Conservation (phyloP, 2,888 invertebrate genomes). For the Sminthurides aquaticus region DNA sequence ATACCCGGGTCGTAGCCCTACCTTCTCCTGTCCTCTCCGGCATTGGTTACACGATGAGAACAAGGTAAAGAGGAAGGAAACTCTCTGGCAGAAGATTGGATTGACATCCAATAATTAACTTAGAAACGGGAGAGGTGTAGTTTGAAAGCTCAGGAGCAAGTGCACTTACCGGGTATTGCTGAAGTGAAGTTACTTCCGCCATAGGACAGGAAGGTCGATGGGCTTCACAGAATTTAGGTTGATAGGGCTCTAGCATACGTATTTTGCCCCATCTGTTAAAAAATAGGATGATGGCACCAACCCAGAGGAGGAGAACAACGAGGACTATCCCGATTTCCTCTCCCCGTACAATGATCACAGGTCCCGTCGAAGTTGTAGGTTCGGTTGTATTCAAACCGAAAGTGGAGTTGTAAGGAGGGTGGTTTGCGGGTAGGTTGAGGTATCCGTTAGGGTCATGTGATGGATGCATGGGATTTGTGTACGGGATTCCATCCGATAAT, state of each 20-base stretch:
- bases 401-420: neutral
- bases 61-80: no score
- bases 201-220: conserved; percentile 64
- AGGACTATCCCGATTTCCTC: conserved; percentile 79
- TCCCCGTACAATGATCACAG: conserved; percentile 59
- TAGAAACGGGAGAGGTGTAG: no score
- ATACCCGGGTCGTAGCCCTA: no score
- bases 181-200: conserved; percentile 39
- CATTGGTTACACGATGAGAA: no score
- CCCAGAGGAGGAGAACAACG: conserved; percentile 77
- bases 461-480: neutral
- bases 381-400: conserved; percentile 3
- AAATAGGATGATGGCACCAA: conserved; percentile 79
- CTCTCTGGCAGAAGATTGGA: no score
- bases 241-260: conserved; percentile 82
- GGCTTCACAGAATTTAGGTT: conserved; percentile 75
- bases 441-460: neutral
- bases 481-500: neutral
- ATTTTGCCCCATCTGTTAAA: conserved; percentile 94
- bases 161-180: conserved; percentile 35
- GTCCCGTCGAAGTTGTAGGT: neutral
- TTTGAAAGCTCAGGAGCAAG: no score
- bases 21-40: no score
- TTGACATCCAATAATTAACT: no score
- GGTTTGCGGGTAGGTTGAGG: neutral